Conservation (phyloP, 2,888 invertebrate species). For the Xestia xanthographa region DNA sequence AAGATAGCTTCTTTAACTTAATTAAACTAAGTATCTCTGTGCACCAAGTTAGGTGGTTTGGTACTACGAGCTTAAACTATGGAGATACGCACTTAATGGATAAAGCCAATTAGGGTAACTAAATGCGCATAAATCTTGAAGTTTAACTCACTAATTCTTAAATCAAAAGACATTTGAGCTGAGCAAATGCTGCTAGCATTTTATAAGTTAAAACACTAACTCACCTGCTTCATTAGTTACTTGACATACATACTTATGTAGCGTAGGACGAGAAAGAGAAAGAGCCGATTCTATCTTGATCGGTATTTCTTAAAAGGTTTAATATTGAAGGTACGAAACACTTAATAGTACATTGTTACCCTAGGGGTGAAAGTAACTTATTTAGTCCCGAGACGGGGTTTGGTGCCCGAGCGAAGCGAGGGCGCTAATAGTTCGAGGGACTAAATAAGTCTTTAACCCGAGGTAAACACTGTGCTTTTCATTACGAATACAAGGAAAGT, state of each 20-base stretch:
- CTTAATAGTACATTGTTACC: no score
- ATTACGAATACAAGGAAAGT: no score
- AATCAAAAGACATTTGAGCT: slow-evolving; percentile 5
- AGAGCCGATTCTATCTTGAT: neutral
- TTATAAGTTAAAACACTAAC: slow-evolving; percentile 11
- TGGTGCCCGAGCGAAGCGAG: no score
- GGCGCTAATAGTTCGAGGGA: no score
- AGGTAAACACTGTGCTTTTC: no score
- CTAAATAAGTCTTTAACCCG: no score
- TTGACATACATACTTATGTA: slow-evolving; percentile 1
- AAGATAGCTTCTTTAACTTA: slow-evolving; percentile 13
- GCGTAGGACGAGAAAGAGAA: neutral
- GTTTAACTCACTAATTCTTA: slow-evolving; percentile 20
- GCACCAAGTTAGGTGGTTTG: neutral
- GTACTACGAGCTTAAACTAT: slow-evolving; percentile 15
- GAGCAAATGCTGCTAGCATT: neutral
- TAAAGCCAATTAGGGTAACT: slow-evolving; percentile 37
- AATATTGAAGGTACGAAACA: neutral
- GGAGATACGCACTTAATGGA: slow-evolving; percentile 6
- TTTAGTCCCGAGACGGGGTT: no score
- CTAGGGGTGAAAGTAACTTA: no score
- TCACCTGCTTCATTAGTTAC: slow-evolving; percentile 1
- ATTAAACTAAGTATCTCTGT: slow-evolving; percentile 12
- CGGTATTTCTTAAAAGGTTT: neutral
- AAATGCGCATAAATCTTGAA: slow-evolving; percentile 27